Evolutionary conservation across 2,113 vertebrate genomes (phyloP).

Genomic region (Uria aalge): DNA sequence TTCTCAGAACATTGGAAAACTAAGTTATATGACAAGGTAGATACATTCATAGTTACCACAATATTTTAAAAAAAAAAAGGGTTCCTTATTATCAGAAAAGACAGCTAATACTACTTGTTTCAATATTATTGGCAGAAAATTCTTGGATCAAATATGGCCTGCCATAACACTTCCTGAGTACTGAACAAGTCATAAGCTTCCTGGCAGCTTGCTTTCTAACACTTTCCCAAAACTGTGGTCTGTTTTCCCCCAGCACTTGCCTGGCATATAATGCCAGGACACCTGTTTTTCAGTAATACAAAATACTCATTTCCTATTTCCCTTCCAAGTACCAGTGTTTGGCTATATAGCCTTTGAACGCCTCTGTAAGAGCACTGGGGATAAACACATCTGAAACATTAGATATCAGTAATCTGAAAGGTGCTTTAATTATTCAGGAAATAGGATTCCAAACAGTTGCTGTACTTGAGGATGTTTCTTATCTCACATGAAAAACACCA

Average conservation of each 20-base stretch:
- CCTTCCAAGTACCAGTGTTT: background rate
- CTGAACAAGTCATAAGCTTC: background rate
- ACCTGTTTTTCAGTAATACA: slow-evolving; percentile 8
- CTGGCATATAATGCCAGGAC: background rate
- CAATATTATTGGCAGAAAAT: background rate
- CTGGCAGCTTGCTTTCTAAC: background rate
- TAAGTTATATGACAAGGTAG: background rate
- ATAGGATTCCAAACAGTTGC: background rate
- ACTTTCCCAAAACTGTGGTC: background rate
- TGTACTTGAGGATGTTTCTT: background rate
- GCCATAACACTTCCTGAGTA: background rate
- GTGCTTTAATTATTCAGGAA: background rate
- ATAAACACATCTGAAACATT: background rate
- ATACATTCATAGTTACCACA: background rate
- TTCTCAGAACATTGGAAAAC: background rate
- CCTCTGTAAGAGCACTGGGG: background rate
- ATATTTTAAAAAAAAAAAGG: background rate
- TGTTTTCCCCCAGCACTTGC: background rate
- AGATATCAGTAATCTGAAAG: background rate
- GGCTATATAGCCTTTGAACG: background rate
- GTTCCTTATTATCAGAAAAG: background rate
- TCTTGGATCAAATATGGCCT: background rate
- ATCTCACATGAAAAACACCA: background rate
- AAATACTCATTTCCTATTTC: background rate
- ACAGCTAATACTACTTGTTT: background rate